Conservation (phyloP, 2,888 invertebrate species). For the Parnassius smintheus region DNA sequence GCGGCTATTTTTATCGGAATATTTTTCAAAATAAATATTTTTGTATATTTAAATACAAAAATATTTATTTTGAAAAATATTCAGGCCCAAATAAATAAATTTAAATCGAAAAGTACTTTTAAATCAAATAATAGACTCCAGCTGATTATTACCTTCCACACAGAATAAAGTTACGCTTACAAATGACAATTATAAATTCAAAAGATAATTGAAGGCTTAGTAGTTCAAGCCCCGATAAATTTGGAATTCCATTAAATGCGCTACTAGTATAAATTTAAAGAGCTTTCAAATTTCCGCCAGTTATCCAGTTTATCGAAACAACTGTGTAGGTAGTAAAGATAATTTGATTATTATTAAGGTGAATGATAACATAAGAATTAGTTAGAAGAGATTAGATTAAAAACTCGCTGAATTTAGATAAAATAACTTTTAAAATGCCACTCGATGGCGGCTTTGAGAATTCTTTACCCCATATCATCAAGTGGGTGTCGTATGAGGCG, state of each 20-base stretch:
- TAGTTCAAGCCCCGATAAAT: constrained; percentile 20
- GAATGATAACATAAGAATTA: constrained; percentile 6
- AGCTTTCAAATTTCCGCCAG: constrained; percentile 18
- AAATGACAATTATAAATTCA: constrained; percentile 22
- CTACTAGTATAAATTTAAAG: constrained; percentile 20
- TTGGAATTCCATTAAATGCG: constrained; percentile 21
- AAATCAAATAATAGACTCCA: constrained; percentile 5
- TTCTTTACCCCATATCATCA: no score
- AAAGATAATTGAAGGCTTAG: constrained; percentile 21
- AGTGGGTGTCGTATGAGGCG: no score
- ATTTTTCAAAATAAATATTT: no score
- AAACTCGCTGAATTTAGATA: no score
- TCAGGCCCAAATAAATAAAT: constrained; percentile 2
- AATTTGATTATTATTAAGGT: constrained; percentile 22
- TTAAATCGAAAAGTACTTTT: constrained; percentile 9
- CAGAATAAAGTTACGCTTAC: constrained; percentile 1
- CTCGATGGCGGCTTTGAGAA: no score
- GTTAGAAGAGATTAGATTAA: no score
- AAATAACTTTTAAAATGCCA: no score
- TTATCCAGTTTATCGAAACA: constrained; percentile 21
- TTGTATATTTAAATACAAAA: not conserved
- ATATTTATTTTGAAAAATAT: no score
- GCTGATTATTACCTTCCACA: constrained; percentile 13
- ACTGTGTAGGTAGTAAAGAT: constrained; percentile 21
- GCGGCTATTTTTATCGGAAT: no score